A percentile compares a stretch with the other conserved stretches of the same genome.
phyloP scores from a whole-genome alignment of 1,140 invertebrate genomes.

The honey bee (Apis mellifera) region Amel_HAv3.1 CM009940.2:6448001-6448500 shows the following conservation, averaged over 20 bases:
- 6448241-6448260: background rate
- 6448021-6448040: too few relatives aligned
- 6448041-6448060: too few relatives aligned
- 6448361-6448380: constrained; percentile 93
- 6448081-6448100: constrained; percentile 1
- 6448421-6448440: constrained; percentile 98
- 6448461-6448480: constrained; percentile 94
- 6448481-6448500: constrained; percentile 64
- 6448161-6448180: constrained; percentile 95
- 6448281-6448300: constrained; percentile 94
- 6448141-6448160: constrained; percentile 94
- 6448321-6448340: constrained; percentile 99
- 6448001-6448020: too few relatives aligned
- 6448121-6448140: constrained; percentile 89
- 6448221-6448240: background rate
- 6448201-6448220: constrained; percentile 53
- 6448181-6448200: constrained; percentile 96
- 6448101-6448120: constrained; percentile 65
- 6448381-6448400: constrained; percentile 95
- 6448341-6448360: constrained; percentile 97
- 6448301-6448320: constrained; percentile 98
- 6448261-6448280: constrained; percentile 77
- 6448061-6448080: constrained; percentile 25
- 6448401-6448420: constrained; percentile 98
- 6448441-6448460: constrained; percentile 96